Conservation (phyloP, 2,113 vertebrate species). For the Noctilio leporinus region DNA sequence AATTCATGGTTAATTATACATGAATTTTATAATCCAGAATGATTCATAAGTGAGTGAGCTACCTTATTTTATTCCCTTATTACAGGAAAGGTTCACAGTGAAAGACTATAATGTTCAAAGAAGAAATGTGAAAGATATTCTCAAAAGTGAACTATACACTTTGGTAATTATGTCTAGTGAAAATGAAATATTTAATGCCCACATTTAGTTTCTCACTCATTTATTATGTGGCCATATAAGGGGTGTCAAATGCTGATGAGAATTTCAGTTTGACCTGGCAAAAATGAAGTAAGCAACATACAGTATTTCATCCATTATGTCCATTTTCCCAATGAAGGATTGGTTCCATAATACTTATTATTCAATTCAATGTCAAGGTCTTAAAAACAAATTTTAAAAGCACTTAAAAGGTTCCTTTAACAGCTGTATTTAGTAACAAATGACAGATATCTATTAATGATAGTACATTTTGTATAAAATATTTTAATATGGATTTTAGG, state of each 20-base stretch:
- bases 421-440: constrained; percentile 73
- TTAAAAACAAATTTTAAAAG: constrained; percentile 71
- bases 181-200: constrained; percentile 53
- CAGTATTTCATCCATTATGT: constrained; percentile 67
- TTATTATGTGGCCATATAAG: constrained; percentile 50
- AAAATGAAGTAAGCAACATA: constrained; percentile 70
- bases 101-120: constrained; percentile 35
- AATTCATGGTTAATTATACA: constrained; percentile 59
- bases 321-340: constrained; percentile 67
- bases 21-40: constrained; percentile 67
- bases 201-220: constrained; percentile 39
- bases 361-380: constrained; percentile 65
- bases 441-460: constrained; percentile 71
- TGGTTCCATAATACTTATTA: constrained; percentile 51
- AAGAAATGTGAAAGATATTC: constrained; percentile 33
- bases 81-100: neutral
- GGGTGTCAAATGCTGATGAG: constrained; percentile 61
- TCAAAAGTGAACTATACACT: constrained; percentile 27
- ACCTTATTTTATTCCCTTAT: constrained; percentile 46
- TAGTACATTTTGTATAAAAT: constrained; percentile 66
- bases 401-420: constrained; percentile 65
- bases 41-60: constrained; percentile 62
- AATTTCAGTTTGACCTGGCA: constrained; percentile 71
- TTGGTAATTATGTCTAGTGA: constrained; percentile 14
- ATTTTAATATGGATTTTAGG: constrained; percentile 66